Evolutionary conservation across 1,140 invertebrate genomes (phyloP), one percentile per base, ranked within the genome.

Genomic region (Antheraea pernyi): DNA sequence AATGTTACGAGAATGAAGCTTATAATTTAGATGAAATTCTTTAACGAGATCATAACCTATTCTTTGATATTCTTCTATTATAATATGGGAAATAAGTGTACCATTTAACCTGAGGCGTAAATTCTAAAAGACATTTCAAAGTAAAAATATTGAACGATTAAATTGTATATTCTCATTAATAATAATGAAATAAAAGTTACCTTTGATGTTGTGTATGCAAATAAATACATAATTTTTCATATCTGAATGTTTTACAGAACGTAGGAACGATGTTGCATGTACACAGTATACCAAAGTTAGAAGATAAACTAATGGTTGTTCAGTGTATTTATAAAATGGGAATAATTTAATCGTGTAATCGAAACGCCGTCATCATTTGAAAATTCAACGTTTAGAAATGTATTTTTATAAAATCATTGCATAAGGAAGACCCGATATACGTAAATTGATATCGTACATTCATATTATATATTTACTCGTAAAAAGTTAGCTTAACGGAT

Each of bases 341-440:
- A 11, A 53, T 53, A 53, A 76, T 77, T 78, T 79, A 75, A 80
- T 78, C 5, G 82, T 89, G 80, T 85, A 78, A 74, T 75, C 77
- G 76, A 42, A 4, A 42, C 83, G 78, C 88, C 83, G 83, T 74
- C 76, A 66, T 30, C 42, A 59, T 59, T 39, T 22, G 65, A 67
- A 22, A 19, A n/a, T 66, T 66, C 18, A 48, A 58, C 19, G n/a
- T 75, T 74, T 72, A 80, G 72, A 79, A 89, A 83, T 82, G 87
- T 91, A 91, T 92, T 92, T 92, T 91, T 91, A 88, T 90, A 92
- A 90, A 92, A 92, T 86, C 89, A 88, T 91, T 91, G 85, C 85
- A 83, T 91, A 89, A 83, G 80, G 81, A 83, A 93, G 19, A 91
- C 87, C 72, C 84, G 81, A 93, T 86, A 93, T 93, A 93, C 92